Conservation (phyloP, 2,797 vertebrate genomes). For the Diplodus sargus region DNA sequence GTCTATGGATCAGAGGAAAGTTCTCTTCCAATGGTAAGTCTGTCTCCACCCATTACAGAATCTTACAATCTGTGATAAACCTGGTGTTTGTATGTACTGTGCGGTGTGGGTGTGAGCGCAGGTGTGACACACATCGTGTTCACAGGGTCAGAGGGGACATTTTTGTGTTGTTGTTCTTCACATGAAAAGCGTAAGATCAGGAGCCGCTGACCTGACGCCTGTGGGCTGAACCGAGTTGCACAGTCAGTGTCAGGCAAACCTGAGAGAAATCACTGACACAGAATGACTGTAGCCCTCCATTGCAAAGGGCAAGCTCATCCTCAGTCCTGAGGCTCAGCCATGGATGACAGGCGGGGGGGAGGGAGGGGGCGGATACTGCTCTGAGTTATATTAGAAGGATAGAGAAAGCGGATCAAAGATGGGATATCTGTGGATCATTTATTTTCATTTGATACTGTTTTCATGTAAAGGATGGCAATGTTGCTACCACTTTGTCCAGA, state of each 20-base stretch:
- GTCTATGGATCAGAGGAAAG: conserved; percentile 91
- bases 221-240: conserved; percentile 44
- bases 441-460: background rate
- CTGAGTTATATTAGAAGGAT: background rate
- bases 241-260: conserved; percentile 32
- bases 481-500: no score
- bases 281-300: conserved; percentile 30
- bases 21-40: conserved; percentile 90
- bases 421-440: background rate
- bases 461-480: background rate
- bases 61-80: background rate
- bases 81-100: background rate
- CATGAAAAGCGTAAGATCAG: conserved; percentile 18
- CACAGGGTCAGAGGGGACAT: conserved; percentile 5
- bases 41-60: background rate
- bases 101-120: background rate
- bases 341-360: conserved; percentile 37
- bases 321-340: conserved; percentile 25
- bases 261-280: conserved; percentile 54
- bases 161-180: background rate
- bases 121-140: conserved; percentile 12
- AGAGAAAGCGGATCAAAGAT: background rate
- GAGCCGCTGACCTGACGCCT: conserved; percentile 42
- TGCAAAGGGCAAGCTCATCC: conserved; percentile 42
- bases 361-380: background rate